Evolutionary conservation across 2,888 invertebrate species (phyloP).

Genomic region (Hemistola chrysoprasaria): DNA sequence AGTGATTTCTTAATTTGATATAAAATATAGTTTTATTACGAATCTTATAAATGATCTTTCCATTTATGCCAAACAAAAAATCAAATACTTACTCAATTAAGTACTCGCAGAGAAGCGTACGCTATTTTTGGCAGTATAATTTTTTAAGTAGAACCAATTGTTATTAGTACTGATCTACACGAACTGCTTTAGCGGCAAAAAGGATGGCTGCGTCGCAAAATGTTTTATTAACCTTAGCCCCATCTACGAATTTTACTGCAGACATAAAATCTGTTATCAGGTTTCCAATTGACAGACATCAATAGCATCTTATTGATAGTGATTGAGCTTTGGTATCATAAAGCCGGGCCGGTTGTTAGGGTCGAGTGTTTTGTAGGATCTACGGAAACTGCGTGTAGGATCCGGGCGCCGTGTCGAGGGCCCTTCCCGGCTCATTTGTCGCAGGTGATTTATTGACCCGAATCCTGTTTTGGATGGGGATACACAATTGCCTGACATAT

Average conservation of each 20-base stretch:
- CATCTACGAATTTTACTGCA: conserved; percentile 12
- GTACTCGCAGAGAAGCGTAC: too few species aligned
- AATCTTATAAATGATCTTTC: too few species aligned
- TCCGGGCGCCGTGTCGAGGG: conserved; percentile 18
- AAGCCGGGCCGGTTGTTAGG: conserved; percentile 41
- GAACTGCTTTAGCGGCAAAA: conserved; percentile 7
- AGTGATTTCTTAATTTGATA: too few species aligned
- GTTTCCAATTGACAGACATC: conserved; percentile 22
- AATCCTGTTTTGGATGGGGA: conserved; percentile 37
- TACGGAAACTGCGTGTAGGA: conserved; percentile 35
- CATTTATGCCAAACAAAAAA: too few species aligned
- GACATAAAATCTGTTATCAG: conserved; percentile 21
- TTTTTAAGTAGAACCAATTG: too few species aligned
- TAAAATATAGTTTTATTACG: too few species aligned
- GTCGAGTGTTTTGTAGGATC: conserved; percentile 43
- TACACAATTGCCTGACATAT: conserved; percentile 31
- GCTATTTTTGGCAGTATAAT: too few species aligned
- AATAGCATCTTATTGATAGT: conserved; percentile 31
- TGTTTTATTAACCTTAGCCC: conserved; percentile 17
- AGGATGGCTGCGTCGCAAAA: conserved; percentile 12
- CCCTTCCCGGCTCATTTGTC: conserved; percentile 45
- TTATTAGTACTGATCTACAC: background rate
- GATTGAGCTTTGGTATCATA: conserved; percentile 36
- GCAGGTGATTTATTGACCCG: conserved; percentile 41
- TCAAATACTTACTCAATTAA: too few species aligned